Evolutionary conservation across 2,113 vertebrate genomes (phyloP).

Genomic region (Prolemur simus): DNA sequence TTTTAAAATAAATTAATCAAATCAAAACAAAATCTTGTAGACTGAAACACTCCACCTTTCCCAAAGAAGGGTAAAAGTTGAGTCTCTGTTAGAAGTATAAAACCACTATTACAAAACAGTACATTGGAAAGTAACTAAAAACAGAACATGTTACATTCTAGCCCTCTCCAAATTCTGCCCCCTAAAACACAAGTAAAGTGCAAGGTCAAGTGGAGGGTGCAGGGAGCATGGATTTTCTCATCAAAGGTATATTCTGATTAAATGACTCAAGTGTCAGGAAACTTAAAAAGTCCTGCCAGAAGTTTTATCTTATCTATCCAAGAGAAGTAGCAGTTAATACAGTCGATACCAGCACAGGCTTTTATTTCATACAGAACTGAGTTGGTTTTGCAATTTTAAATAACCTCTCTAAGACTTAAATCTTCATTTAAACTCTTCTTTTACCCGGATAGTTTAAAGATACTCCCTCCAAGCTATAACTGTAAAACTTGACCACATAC

Average conservation of each 20-base stretch:
- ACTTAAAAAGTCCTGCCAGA: not conserved
- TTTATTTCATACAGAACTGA: constrained; percentile 32
- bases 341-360: not conserved
- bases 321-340: not conserved
- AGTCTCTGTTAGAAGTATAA: not conserved
- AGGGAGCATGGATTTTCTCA: not conserved
- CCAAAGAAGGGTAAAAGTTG: not conserved
- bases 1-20: not conserved
- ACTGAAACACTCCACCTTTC: not conserved
- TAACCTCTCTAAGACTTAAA: constrained; percentile 1
- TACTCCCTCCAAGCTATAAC: not conserved
- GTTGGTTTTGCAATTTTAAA: not conserved
- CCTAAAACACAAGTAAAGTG: not conserved
- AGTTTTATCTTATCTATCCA: not conserved
- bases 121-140: not conserved
- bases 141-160: not conserved
- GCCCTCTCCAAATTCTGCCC: not conserved
- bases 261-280: not conserved
- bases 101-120: constrained; percentile 15
- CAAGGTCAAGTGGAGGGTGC: not conserved
- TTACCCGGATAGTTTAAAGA: not conserved
- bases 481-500: not conserved
- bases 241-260: constrained; percentile 23
- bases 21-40: not conserved
- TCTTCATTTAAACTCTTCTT: constrained; percentile 2